phyloP scores from a whole-genome alignment of 2,113 vertebrate species.

The Caloenas nicobarica region DNA sequence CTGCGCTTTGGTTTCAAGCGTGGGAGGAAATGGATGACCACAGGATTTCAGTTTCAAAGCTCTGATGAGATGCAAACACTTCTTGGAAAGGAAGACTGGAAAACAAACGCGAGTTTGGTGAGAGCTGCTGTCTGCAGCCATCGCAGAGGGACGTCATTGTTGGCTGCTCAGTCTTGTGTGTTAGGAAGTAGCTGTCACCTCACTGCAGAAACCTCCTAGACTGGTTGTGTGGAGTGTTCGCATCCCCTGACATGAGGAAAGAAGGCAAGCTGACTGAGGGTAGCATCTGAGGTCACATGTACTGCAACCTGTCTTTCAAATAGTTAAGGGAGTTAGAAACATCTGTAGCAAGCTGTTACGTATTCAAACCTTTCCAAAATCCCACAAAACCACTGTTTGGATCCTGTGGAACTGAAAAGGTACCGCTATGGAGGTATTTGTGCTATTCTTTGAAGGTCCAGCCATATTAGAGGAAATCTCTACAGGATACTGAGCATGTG shows the following conservation, averaged over 20 bases:
- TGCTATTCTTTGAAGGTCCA: background rate
- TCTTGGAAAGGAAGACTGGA: background rate
- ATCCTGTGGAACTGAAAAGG: background rate
- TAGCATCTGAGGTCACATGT: background rate
- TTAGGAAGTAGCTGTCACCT: background rate
- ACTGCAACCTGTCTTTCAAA: background rate
- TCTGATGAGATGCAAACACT: background rate
- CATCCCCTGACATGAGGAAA: background rate
- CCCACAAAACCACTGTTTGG: background rate
- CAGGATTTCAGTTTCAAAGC: too few relatives aligned
- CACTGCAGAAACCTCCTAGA: background rate
- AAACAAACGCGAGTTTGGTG: background rate
- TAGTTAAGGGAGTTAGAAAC: background rate
- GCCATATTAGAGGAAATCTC: background rate
- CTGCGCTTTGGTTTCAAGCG: too few relatives aligned
- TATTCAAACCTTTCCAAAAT: background rate
- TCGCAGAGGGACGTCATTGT: background rate
- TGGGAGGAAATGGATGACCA: too few relatives aligned
- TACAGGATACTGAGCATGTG: background rate
- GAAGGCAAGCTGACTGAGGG: background rate
- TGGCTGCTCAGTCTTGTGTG: background rate
- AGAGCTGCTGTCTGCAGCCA: background rate
- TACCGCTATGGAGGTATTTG: background rate
- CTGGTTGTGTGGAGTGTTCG: background rate
- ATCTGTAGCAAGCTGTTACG: background rate